Evolutionary conservation across 2,888 invertebrate species (phyloP).

Genomic region (Netelia inedita): DNA sequence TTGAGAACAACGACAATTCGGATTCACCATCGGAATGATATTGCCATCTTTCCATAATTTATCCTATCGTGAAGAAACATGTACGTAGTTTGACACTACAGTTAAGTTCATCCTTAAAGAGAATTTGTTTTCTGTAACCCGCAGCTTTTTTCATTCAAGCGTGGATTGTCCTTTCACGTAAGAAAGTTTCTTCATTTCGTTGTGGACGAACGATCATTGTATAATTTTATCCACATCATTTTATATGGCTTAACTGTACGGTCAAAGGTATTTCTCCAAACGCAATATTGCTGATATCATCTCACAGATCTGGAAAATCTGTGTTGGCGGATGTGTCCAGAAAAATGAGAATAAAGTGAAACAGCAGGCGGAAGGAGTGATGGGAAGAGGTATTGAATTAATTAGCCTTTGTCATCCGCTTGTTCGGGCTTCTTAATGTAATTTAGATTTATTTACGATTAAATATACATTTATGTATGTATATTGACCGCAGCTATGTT

Average conservation of each 20-base stretch:
- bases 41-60: constrained; percentile 39
- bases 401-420: constrained; percentile 15
- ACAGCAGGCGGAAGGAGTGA: neutral
- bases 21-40: constrained; percentile 18
- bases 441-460: constrained; percentile 3
- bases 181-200: no score
- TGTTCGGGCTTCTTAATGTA: constrained; percentile 12
- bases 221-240: neutral
- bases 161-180: neutral
- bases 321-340: constrained; percentile 13
- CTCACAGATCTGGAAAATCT: constrained; percentile 53
- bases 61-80: constrained; percentile 26
- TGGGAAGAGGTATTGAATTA: neutral
- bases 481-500: neutral
- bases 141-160: no score
- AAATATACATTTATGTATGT: neutral
- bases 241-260: neutral
- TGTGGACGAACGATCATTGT: neutral
- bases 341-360: neutral
- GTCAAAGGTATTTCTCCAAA: neutral
- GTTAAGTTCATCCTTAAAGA: constrained; percentile 35
- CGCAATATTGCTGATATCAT: neutral
- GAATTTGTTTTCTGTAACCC: constrained; percentile 1
- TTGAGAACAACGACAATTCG: constrained; percentile 12
- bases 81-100: constrained; percentile 7